Evolutionary conservation across 2,113 vertebrate species (phyloP), one percentile per base, ranked within the genome.

Genomic region (Hepsetus odoe): DNA sequence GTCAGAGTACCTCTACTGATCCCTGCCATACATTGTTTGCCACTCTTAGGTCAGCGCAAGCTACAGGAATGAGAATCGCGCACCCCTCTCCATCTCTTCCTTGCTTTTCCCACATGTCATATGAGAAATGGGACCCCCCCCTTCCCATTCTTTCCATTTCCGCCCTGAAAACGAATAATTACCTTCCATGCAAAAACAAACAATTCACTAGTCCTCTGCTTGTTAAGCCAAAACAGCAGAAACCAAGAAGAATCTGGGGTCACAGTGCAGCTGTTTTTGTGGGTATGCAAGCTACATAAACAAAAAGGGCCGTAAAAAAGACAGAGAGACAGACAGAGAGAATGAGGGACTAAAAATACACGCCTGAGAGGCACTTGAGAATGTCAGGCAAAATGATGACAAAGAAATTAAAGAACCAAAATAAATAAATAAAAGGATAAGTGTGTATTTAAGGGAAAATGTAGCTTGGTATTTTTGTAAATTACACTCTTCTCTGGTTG

Each of bases 131-230:
- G 85, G 30, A 64, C 18, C 69, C 56, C 85, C 49, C 53, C 72
- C 76, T 86, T 90, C 5, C 13, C 28, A 32, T 22, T 8, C 86
- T 88, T 86, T 87, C 82, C 88, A 85, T 88, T 89, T 89, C 84
- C 89, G 87, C 83, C 84, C 20, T 46, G 42, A 87, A 87, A 80
- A 69, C 80, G 89, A 92, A 88, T 83, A 89, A 83, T 86, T 82
- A 85, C 70, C 68, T 72, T 69, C 51, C 66, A 44, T 13, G 33
- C 72, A 13, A 22, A 66, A 61, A 69, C 81, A 85, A 88, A 85
- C 87, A 77, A 86, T 72, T 76, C 44, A 24, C 78, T 66, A 82
- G 66, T 82, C 68, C 81, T 49, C n/a, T 62, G 80, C 59, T 4
- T 10, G 44, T 10, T 55, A 66, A 22, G 4, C 11, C 7, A 26